Percentiles rank a stretch among this genome's conserved stretches.
These are phyloP conservation scores for Eugnorisma glareosa DNA, from an alignment of 2,888 invertebrate genomes.

Conservation along the genomic window DNA sequence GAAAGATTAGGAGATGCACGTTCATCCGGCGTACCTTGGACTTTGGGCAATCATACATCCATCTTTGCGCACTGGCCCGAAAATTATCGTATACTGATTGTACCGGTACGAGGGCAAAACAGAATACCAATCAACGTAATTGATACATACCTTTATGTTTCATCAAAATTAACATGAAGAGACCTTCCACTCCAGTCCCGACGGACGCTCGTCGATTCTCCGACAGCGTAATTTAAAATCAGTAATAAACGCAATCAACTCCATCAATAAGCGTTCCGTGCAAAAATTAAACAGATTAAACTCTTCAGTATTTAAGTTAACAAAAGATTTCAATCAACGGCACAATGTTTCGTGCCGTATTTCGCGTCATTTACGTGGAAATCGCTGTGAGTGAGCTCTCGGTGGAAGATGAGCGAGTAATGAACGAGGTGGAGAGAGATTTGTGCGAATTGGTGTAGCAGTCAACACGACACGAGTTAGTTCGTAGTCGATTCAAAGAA, in stretches of 20 bases:
- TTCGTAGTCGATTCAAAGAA: not conserved
- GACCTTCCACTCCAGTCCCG: conserved; percentile 8
- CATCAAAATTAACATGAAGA: conserved; percentile 25
- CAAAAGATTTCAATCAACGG: conserved; percentile 72
- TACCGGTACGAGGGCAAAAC: not conserved
- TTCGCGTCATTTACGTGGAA: conserved; percentile 68
- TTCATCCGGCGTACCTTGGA: not conserved
- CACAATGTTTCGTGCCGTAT: conserved; percentile 64
- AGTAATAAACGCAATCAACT: conserved; percentile 54
- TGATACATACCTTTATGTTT: conserved; percentile 3
- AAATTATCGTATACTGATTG: not conserved
- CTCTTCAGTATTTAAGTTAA: conserved; percentile 62
- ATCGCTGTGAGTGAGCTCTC: conserved; percentile 28
- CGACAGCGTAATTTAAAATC: conserved; percentile 52
- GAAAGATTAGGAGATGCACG: not conserved
- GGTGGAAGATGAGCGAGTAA: conserved; percentile 52
- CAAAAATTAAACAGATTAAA: conserved; percentile 58
- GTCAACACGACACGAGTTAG: not conserved
- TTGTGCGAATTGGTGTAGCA: not conserved
- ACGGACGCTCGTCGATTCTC: conserved; percentile 7
- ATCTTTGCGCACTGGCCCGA: not conserved
- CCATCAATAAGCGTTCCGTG: conserved; percentile 47
- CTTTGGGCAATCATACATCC: not conserved
- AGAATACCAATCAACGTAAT: not conserved
- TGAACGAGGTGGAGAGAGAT: conserved; percentile 22